A percentile compares a stretch with the other conserved stretches of the same genome.
Conservation (phyloP, 2,797 vertebrate species). For the Lacerta agilis region DNA sequence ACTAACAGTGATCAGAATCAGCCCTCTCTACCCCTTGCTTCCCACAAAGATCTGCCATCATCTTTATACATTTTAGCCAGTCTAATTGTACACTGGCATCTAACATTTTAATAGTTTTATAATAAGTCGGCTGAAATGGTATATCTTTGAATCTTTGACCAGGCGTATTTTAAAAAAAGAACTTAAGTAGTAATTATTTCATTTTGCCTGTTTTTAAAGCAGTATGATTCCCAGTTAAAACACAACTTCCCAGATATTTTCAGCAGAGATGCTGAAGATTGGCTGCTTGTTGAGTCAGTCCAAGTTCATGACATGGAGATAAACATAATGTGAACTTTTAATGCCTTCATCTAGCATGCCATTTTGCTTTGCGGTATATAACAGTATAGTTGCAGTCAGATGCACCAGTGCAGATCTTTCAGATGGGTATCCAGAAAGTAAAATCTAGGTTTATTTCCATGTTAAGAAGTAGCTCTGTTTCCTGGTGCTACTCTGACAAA, state of each 20-base stretch:
- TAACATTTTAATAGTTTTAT: too few relatives aligned
- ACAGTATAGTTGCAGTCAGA: neutral
- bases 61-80: too few relatives aligned
- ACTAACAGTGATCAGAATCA: too few relatives aligned
- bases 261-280: neutral
- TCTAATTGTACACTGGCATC: too few relatives aligned
- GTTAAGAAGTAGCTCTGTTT: neutral
- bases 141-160: too few relatives aligned
- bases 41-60: too few relatives aligned
- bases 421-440: neutral
- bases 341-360: neutral
- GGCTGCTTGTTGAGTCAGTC: neutral
- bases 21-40: too few relatives aligned
- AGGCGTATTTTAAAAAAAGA: too few relatives aligned
- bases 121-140: too few relatives aligned
- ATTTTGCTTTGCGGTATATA: neutral
- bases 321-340: neutral
- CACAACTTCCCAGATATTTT: neutral
- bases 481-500: neutral
- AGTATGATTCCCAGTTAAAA: neutral
- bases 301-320: neutral
- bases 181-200: neutral
- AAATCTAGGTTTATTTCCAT: neutral
- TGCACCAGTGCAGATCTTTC: neutral
- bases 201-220: neutral